Evolutionary conservation across 2,888 invertebrate genomes (phyloP), one percentile per base, ranked within the genome.

Genomic region (Ochlodes sylvanus): DNA sequence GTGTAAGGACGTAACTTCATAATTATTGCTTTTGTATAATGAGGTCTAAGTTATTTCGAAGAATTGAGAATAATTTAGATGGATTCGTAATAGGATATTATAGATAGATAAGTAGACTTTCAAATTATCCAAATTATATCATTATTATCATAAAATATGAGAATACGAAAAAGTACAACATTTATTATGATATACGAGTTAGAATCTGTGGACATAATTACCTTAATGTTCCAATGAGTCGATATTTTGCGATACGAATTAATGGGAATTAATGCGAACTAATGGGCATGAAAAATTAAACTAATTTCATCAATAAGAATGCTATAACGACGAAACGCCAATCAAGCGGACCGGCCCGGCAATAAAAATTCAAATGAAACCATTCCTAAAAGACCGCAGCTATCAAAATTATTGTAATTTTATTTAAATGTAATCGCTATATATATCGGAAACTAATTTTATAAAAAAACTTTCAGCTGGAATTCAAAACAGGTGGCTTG

Each of bases 401-500:
- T 47, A 60, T 60, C 50, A 50, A 62, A 61, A 50, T 58, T 68
- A 68, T 63, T 65, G 32, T 65, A 65, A 69, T 69, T 47, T 65
- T 60, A 69, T 65, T 55, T 56, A 57, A 69, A 69, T 61, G 17
- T 61, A 56, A 65, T 55, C 52, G 62, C 38, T 15, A 55, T 15
- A 55, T 9, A 41, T 62, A 62, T 62, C 21, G 62, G 52, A 54
- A 41, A 32, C 27, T 60, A 62, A 50, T 47, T 65, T 69, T 38
- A 56, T 27, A 56, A 17, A 47, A 50, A 55, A 66, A 63, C 19
- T 63, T 68, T 67, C 41, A 38, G 15, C 41, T 17, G 62, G 50
- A 67, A 61, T 61, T 61, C 19, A 56, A 70, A 67, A 54, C 64
- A 63, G 63, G 68, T 57, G 63, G 60, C 47, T 69, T 63, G 63